phyloP scores from a whole-genome alignment of 2,797 vertebrate species.

The Mus minutoides region DNA sequence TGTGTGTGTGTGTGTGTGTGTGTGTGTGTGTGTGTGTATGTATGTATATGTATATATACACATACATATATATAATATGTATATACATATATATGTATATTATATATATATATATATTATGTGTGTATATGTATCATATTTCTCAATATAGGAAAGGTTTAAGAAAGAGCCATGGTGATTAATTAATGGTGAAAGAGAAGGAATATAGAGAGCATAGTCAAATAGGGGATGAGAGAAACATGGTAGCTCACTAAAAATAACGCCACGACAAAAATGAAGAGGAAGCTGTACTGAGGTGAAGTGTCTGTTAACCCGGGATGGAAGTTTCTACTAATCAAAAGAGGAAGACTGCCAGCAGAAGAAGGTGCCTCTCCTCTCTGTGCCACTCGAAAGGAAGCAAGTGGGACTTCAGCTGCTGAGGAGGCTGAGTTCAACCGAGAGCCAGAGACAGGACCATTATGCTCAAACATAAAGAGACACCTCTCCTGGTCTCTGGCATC shows the following conservation, averaged over 20 bases:
- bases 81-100: not conserved
- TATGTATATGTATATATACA: no score
- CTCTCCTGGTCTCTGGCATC: not conserved
- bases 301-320: not conserved
- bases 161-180: constrained; percentile 43
- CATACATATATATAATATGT: not conserved
- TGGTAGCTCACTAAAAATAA: constrained; percentile 72
- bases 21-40: no score
- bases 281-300: constrained; percentile 45
- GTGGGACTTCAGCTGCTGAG: not conserved
- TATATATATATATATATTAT: no score
- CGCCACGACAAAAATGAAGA: constrained; percentile 59
- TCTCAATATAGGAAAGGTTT: constrained; percentile 45
- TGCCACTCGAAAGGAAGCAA: not conserved
- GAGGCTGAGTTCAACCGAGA: not conserved
- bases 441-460: not conserved
- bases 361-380: not conserved
- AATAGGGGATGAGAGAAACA: constrained; percentile 7
- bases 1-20: no score
- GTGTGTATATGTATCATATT: not conserved
- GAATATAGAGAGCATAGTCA: constrained; percentile 19
- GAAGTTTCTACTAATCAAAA: constrained; percentile 67
- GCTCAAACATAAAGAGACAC: not conserved
- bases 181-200: constrained; percentile 57
- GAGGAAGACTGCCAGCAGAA: constrained; percentile 17